Evolutionary conservation across 2,113 vertebrate genomes (phyloP).

Genomic region (Trematocara marginatum): DNA sequence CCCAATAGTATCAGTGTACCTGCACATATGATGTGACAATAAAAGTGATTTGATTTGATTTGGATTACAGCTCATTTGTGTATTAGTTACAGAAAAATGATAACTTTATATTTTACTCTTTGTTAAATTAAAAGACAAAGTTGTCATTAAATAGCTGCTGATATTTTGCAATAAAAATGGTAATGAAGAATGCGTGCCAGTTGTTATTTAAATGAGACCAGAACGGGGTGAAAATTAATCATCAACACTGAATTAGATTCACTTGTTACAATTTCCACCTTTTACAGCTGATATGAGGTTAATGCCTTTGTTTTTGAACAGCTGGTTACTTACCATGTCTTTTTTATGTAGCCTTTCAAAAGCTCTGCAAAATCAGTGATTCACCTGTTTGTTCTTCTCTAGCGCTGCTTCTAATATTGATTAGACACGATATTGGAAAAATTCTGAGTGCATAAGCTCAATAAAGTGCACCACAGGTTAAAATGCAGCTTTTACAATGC

Average conservation of each 20-base stretch:
- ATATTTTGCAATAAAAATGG: background rate
- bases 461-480: background rate
- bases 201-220: background rate
- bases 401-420: background rate
- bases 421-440: background rate
- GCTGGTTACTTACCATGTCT: accelerated
- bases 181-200: background rate
- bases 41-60: too few relatives aligned
- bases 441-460: background rate
- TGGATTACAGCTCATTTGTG: background rate
- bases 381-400: background rate
- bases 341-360: background rate
- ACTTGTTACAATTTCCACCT: background rate
- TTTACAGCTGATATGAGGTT: background rate
- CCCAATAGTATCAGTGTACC: background rate
- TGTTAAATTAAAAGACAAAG: background rate
- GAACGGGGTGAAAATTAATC: background rate
- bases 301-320: background rate
- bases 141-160: background rate
- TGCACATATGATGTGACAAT: too few relatives aligned
- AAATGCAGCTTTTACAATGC: background rate
- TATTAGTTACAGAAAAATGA: background rate
- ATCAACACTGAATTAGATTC: background rate
- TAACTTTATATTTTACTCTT: background rate
- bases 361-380: background rate